These are phyloP conservation scores for Diprion similis DNA, from an alignment of 1,140 invertebrate genomes.

Conservation along the genomic window DNA sequence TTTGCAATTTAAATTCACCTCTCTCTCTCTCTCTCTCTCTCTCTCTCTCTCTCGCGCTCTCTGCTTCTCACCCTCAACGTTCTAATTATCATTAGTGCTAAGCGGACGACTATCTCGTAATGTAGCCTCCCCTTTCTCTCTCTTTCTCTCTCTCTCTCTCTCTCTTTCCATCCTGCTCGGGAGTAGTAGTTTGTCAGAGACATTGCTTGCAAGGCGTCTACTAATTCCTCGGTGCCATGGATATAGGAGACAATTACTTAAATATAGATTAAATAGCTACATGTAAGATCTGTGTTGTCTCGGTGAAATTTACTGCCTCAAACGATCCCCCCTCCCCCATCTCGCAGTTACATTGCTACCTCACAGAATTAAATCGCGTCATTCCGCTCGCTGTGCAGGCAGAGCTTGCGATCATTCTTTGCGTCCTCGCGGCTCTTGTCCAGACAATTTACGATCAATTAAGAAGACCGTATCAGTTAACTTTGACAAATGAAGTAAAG, in stretches of 20 bases:
- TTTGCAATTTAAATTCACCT: not conserved
- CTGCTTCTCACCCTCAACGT: slow-evolving; percentile 41
- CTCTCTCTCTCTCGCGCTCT: slow-evolving; percentile 9
- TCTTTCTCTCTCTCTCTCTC: not conserved
- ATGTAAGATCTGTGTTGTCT: not conserved
- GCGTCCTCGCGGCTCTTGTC: too few species aligned
- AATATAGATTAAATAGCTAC: slow-evolving; percentile 8
- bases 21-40: slow-evolving; percentile 15
- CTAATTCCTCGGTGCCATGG: not conserved
- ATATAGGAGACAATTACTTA: slow-evolving; percentile 8
- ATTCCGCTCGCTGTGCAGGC: too few species aligned
- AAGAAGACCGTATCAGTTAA: too few species aligned
- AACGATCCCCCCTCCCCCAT: too few species aligned
- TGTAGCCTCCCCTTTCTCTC: slow-evolving; percentile 9
- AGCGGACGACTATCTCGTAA: slow-evolving; percentile 20
- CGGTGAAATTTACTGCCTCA: not conserved
- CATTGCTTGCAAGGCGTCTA: slow-evolving; percentile 4
- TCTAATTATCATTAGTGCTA: slow-evolving; percentile 38
- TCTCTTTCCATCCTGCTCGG: slow-evolving; percentile 24
- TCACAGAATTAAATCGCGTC: too few species aligned
- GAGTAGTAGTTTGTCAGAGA: slow-evolving; percentile 9
- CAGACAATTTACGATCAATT: too few species aligned
- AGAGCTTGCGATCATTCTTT: too few species aligned
- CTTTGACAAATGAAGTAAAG: too few species aligned
- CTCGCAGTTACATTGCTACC: too few species aligned